Evolutionary conservation across 2,113 vertebrate species (phyloP).

Genomic region (Physeter macrocephalus): DNA sequence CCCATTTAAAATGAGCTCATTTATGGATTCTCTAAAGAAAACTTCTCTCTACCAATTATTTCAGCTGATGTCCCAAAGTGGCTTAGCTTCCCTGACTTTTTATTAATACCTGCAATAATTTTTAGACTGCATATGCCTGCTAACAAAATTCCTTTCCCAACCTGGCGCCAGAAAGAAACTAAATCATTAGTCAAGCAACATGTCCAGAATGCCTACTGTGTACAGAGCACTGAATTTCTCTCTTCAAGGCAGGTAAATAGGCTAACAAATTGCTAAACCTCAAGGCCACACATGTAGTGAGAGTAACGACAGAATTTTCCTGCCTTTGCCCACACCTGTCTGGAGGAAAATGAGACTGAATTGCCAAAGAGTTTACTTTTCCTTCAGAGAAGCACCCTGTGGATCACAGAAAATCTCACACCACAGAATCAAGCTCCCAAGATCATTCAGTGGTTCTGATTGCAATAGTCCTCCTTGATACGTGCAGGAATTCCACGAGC

Average conservation of each 20-base stretch:
- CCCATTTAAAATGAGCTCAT: neutral
- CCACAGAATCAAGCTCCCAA: neutral
- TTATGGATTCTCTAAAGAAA: neutral
- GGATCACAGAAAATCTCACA: neutral
- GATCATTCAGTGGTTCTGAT: neutral
- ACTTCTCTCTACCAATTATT: neutral
- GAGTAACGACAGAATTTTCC: neutral
- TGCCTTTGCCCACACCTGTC: neutral
- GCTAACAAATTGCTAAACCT: neutral
- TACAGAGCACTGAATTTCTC: neutral
- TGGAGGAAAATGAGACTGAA: neutral
- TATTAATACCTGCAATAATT: slow-evolving; percentile 22
- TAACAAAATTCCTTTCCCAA: slow-evolving; percentile 32
- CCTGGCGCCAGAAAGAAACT: neutral
- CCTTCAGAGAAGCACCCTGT: neutral
- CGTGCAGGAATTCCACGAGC: neutral
- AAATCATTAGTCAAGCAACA: slow-evolving; percentile 16
- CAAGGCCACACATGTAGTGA: neutral
- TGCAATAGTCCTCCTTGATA: neutral
- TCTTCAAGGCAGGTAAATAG: slow-evolving; percentile 9
- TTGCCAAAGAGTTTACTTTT: neutral
- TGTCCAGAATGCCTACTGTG: slow-evolving; percentile 19
- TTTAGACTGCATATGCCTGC: neutral
- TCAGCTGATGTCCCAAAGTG: neutral
- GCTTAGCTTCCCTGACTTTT: neutral